Evolutionary conservation across 53 echinoderm and acorn worm species (phyloP).

Genomic region (Zoroaster sp.): DNA sequence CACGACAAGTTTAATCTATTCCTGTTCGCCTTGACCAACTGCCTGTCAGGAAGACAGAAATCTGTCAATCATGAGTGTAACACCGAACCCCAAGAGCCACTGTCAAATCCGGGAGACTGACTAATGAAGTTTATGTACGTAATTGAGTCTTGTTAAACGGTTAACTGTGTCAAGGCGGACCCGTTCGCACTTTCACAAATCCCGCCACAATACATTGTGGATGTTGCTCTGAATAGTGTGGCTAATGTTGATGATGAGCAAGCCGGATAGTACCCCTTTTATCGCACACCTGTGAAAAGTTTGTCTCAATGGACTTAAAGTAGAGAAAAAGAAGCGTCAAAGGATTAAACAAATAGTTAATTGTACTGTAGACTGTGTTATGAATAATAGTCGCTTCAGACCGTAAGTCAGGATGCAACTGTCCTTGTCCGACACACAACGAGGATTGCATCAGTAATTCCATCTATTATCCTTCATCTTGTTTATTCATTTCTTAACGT

Average conservation of each 20-base stretch:
- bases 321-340: conserved; percentile 27
- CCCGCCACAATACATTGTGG: conserved; percentile 1
- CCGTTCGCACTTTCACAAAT: conserved; percentile 41
- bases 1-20: background rate
- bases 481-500: too few relatives aligned
- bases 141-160: conserved; percentile 12
- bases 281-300: conserved; percentile 47
- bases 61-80: conserved; percentile 17
- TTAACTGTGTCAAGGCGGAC: conserved; percentile 17
- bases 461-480: too few relatives aligned
- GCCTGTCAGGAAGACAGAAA: background rate
- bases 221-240: conserved; percentile 25
- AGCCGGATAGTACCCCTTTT: conserved; percentile 6
- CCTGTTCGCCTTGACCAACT: background rate
- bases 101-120: background rate
- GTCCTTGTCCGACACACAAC: too few relatives aligned
- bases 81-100: background rate
- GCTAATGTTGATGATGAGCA: conserved; percentile 40
- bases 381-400: background rate
- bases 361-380: conserved; percentile 4
- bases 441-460: too few relatives aligned
- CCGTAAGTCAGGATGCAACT: background rate
- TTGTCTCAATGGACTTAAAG: conserved; percentile 43
- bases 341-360: conserved; percentile 37
- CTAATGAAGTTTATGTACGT: conserved; percentile 45